Evolutionary conservation across 1,140 invertebrate species (phyloP), one percentile per base, ranked within the genome.

Genomic region (Elymnias hypermnestra): DNA sequence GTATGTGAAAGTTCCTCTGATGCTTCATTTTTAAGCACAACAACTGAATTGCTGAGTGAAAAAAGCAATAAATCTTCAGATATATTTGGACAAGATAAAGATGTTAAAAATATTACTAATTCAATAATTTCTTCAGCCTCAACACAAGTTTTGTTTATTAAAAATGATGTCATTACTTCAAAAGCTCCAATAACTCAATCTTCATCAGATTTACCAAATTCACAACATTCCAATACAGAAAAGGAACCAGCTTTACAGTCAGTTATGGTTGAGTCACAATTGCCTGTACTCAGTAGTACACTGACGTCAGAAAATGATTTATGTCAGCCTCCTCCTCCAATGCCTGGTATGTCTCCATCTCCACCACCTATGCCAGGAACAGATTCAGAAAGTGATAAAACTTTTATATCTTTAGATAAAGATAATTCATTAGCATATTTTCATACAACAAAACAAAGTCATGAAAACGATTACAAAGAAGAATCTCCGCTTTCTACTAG

Each of bases 241-340:
- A 22, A 10, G 8, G 29, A 36, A 25, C 8, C 31, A 8, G 13
- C 12, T 35, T 23, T 33, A 14, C 33, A 23, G 17, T 22, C 17
- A 23, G 13, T 17, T 17, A 5, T 9, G 19, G 2, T 5, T n/a
- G 29, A 43, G 22, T 1, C 29, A 33, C 2, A n/a, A 21, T 10
- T 42, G 13, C 9, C 17, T 15, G 6, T 4, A 18, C 5, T 15
- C 9, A 28, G 15, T 10, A 26, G 3, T 40, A 6, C 13, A 1
- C 13, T 6, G 12, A n/a, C 5, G 22, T 36, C 7, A 42, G 29
- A 12, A 4, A 38, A 10, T 44, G 37, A 18, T 23, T 28, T 23
- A 25, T 38, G 40, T 44, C 40, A 51, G 39, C 26, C 40, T 17
- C 92, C 91, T 2, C 89, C 88, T 8, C 88, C 89, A 19, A 72